Conservation (phyloP, 2,888 invertebrate genomes). For the Halictus quadricinctus region DNA sequence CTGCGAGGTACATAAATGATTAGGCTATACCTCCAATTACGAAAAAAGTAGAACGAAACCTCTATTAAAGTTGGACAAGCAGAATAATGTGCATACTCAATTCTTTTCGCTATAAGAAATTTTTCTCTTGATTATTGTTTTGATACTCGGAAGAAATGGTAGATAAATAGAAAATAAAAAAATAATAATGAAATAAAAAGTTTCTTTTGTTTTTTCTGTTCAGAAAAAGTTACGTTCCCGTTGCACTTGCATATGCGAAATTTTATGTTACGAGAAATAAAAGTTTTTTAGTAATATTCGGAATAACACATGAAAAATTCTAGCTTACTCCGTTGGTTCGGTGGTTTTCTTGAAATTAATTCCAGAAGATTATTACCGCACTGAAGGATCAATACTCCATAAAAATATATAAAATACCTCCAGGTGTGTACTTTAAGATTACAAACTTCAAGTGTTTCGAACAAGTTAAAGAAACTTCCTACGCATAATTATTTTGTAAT, state of each 20-base stretch:
- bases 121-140: neutral
- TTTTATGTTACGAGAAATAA: no score
- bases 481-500: neutral
- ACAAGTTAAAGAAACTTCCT: neutral
- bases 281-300: no score
- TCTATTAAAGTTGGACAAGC: neutral
- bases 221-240: no score
- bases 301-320: no score
- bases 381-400: no score
- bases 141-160: neutral
- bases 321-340: no score
- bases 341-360: no score
- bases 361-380: no score
- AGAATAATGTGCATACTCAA: neutral
- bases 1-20: neutral
- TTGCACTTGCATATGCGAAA: no score
- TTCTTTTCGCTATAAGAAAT: neutral
- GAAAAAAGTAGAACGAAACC: neutral
- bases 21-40: neutral
- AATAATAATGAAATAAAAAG: no score
- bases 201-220: no score
- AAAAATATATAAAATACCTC: no score
- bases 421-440: neutral
- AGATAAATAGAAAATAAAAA: neutral
- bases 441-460: neutral